Evolutionary conservation across 2,888 invertebrate genomes (phyloP), one percentile per base, ranked within the genome.

Genomic region (Latrodectus hesperus): DNA sequence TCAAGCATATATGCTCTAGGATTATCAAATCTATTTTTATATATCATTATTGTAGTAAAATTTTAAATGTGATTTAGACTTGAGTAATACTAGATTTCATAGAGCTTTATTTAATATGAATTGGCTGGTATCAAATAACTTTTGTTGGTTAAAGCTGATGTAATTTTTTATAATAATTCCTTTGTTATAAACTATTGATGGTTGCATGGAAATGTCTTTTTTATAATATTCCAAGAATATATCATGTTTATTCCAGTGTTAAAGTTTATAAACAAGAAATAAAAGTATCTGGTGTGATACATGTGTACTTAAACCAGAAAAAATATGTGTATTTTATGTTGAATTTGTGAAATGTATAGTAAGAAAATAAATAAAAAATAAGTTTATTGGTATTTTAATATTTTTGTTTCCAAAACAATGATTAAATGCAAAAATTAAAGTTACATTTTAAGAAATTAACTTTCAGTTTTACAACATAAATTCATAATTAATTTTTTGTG

Each of bases 231-330:
- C 26, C 38, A 8, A 64, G 75, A 64, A 78, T 70, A 38, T 38
- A 6, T 38, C 38, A 38, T 38, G 5, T 70, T 26, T 78, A 64
- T 71, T 72, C 64, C 65, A 72, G 52, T 51, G 72, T 64, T 51
- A 10, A 52, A 72, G 64, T 80, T 51, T 65, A 51, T 77, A 72
- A 84, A 60, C 60, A 49, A 84, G 84, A 78, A 64, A 52, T 84
- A 78, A 72, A 73, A 79, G 72, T 75, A 55, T 75, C 73, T 79
- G 53, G 65, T 85, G 75, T 79, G 51, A 55, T 73, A 53, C 71
- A 73, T 60, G 52, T 86, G 85, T 86, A 80, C 80, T 86, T 86
- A 86, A 86, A 76, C 85, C 70, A 80, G 85, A 75, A 81, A 68
- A 12, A 53, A 52, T 71, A 68, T 84, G 53, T 65, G 71, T 85